phyloP scores from a whole-genome alignment of 1,140 invertebrate genomes.

The Bombus soroeensis region DNA sequence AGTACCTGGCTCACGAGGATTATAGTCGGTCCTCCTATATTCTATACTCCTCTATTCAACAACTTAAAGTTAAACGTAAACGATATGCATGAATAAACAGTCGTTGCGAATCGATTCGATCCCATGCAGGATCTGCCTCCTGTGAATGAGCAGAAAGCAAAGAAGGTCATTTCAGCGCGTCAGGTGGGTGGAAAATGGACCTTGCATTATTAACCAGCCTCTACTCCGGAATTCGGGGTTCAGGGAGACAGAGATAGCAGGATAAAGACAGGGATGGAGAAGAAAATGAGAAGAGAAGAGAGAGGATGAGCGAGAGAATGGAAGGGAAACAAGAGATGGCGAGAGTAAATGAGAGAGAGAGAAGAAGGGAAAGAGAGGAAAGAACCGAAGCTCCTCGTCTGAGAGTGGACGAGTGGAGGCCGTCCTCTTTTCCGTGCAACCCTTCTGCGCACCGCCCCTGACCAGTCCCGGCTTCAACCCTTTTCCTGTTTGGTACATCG shows the following conservation, averaged over 20 bases:
- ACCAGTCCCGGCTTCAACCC: conserved; percentile 66
- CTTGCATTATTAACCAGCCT: conserved; percentile 66
- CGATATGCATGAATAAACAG: background rate
- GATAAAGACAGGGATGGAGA: background rate
- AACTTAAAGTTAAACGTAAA: background rate
- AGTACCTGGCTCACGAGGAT: conserved; percentile 60
- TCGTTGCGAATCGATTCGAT: background rate
- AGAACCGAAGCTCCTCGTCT: conserved; percentile 53
- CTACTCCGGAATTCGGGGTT: conserved; percentile 67
- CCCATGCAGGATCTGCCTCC: background rate
- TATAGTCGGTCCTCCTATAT: conserved; percentile 24
- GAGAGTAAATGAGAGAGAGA: background rate
- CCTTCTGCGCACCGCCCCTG: conserved; percentile 64
- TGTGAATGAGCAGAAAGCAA: conserved; percentile 34
- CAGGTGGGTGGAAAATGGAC: conserved; percentile 67
- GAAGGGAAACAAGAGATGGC: background rate
- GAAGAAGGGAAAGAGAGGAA: conserved; percentile 4
- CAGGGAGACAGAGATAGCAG: conserved; percentile 38
- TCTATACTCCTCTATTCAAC: background rate
- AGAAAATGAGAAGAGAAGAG: too few species aligned
- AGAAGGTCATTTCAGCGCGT: conserved; percentile 52
- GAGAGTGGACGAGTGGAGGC: conserved; percentile 69
- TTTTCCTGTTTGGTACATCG: conserved; percentile 63
- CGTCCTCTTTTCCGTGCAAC: conserved; percentile 66
- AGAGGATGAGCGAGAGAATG: background rate